These are phyloP conservation scores for Drosophila bifasciata DNA, from an alignment of 1,140 invertebrate species.

Conservation along the genomic window DNA sequence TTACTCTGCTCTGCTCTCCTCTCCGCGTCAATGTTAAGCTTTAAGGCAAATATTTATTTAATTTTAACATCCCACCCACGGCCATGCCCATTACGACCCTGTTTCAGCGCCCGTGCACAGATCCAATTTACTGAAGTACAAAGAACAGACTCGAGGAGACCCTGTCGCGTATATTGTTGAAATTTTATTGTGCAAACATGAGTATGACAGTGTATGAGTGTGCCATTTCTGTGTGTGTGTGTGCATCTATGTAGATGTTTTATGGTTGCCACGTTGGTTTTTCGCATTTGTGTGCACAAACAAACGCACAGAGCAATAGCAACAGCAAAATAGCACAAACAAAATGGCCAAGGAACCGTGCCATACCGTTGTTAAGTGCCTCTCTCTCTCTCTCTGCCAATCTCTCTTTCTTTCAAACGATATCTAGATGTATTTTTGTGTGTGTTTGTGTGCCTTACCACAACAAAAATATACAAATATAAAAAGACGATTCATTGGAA, in stretches of 20 bases:
- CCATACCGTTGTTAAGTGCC: slow-evolving; percentile 75
- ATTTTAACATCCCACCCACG: slow-evolving; percentile 55
- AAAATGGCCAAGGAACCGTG: slow-evolving; percentile 50
- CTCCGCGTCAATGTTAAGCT: slow-evolving; percentile 18
- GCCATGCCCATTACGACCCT: background rate
- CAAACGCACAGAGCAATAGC: slow-evolving; percentile 31
- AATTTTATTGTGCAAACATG: slow-evolving; percentile 81
- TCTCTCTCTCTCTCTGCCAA: slow-evolving; percentile 36
- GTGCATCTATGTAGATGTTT: slow-evolving; percentile 47
- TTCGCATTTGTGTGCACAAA: slow-evolving; percentile 65
- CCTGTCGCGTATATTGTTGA: slow-evolving; percentile 78
- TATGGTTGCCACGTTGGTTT: slow-evolving; percentile 76
- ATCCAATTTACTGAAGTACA: slow-evolving; percentile 81
- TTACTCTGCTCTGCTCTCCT: slow-evolving; percentile 20
- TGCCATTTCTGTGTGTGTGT: slow-evolving; percentile 16
- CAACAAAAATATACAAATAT: slow-evolving; percentile 65
- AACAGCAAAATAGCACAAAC: slow-evolving; percentile 35
- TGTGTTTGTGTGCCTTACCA: slow-evolving; percentile 44
- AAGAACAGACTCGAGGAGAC: slow-evolving; percentile 31
- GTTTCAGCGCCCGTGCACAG: slow-evolving; percentile 58
- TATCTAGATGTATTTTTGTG: slow-evolving; percentile 13
- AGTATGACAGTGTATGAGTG: slow-evolving; percentile 39
- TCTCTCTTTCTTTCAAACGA: slow-evolving; percentile 29
- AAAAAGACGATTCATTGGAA: slow-evolving; percentile 73
- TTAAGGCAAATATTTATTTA: slow-evolving; percentile 80